Evolutionary conservation across 2,113 vertebrate species (phyloP), one percentile per base, ranked within the genome.

Genomic region (Hystrix brachyura): DNA sequence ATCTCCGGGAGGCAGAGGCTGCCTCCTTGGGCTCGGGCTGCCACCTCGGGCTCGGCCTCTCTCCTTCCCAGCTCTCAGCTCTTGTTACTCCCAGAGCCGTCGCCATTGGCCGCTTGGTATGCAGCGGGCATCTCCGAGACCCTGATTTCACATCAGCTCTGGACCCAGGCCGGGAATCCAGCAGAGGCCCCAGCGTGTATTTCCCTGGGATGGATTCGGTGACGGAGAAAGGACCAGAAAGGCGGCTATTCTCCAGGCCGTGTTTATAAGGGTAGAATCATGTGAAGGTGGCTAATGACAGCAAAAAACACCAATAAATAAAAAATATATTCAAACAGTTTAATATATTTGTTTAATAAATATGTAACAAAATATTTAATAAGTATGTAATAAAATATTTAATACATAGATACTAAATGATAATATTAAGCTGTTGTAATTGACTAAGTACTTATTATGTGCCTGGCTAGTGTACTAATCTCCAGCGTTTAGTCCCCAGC

Each of bases 1-100:
- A 98, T 98, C 92, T 96, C 1, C 69, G 91, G 95, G 90, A 98
- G 98, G 98, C 98, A 98, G 98, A 97, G 97, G 97, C 98, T 97
- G 98, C 98, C 97, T 38, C 38, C 38, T 38, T 38, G 38, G 38
- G 38, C 38, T 38, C 38, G 38, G 38, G 91, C 98, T 84, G 94
- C 97, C 91, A 94, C 98, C 97, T 96, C 95, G 94, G 97, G 96
- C 97, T 98, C 98, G 34, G 51, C 76, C 76, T 94, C 96, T 95
- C 93, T 94, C 91, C 91, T 89, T 76, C 46, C 53, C 71, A 0
- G 9, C 23, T 13, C 29, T n/a, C n/a, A n/a, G n/a, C 95, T 91
- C 95, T 91, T 43, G 32, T 96, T 90, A 96, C 98, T 95, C 97
- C 89, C 81, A 19, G 93, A 97, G 96, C 97, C 97, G 74, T 57